Evolutionary conservation across 2,888 invertebrate species (phyloP).

Genomic region (Cheilosia variabilis): DNA sequence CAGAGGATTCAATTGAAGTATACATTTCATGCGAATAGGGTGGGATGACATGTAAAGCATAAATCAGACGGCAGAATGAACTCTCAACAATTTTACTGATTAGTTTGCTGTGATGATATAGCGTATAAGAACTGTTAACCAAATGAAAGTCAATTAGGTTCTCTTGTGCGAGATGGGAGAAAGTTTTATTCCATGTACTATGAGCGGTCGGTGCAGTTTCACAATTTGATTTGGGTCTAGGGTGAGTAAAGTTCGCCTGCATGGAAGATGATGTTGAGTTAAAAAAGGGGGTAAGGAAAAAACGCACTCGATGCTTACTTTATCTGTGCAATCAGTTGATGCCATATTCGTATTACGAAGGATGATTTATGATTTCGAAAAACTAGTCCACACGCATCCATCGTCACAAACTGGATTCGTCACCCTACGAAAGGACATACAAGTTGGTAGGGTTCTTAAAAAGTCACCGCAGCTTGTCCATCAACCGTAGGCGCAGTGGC

Average conservation of each 20-base stretch:
- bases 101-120: conserved; percentile 30
- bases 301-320: not conserved
- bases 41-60: not conserved
- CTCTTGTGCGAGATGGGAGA: conserved; percentile 36
- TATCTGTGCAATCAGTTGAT: too few relatives aligned
- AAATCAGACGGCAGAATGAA: not conserved
- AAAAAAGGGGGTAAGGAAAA: not conserved
- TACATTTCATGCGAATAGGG: not conserved
- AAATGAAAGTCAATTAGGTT: conserved; percentile 56
- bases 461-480: too few relatives aligned
- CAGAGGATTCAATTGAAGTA: not conserved
- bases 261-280: too few relatives aligned
- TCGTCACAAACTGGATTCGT: too few relatives aligned
- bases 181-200: conserved; percentile 14
- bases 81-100: conserved; percentile 41
- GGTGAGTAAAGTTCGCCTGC: conserved; percentile 7
- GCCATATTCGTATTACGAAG: too few relatives aligned
- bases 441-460: too few relatives aligned
- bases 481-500: too few relatives aligned
- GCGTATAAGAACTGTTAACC: conserved; percentile 29
- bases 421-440: too few relatives aligned
- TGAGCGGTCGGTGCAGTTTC: conserved; percentile 6
- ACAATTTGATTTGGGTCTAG: conserved; percentile 10
- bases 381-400: too few relatives aligned
- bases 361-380: too few relatives aligned